These are phyloP conservation scores for Sitobion miscanthi DNA, from an alignment of 1,140 invertebrate species.

Conservation along the genomic window DNA sequence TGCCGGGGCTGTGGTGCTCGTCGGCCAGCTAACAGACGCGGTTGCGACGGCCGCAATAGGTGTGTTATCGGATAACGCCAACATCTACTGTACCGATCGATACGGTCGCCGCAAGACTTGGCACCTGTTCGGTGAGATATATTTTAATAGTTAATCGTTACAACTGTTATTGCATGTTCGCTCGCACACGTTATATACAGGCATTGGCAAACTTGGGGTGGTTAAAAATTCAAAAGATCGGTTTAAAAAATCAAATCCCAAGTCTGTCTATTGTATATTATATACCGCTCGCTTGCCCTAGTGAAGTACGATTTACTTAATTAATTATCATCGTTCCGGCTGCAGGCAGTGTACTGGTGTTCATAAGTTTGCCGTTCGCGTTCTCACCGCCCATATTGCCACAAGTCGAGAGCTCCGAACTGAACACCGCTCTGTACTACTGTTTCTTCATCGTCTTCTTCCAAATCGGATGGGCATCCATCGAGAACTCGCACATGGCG, in stretches of 20 bases:
- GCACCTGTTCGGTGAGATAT: conserved; percentile 82
- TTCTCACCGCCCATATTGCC: conserved; percentile 42
- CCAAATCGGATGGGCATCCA: conserved; percentile 95
- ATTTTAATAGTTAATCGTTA: not conserved
- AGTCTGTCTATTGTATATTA: no score
- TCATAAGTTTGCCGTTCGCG: conserved; percentile 49
- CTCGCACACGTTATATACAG: not conserved
- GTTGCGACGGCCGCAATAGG: conserved; percentile 89
- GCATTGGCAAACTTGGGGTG: not conserved
- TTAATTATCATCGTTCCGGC: not conserved
- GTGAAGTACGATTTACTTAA: not conserved
- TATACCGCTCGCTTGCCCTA: not conserved
- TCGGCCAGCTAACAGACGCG: conserved; percentile 90
- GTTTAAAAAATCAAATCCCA: not conserved
- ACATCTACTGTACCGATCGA: conserved; percentile 60
- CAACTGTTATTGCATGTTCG: not conserved
- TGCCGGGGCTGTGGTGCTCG: conserved; percentile 80
- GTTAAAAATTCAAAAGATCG: not conserved
- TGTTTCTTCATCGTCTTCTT: conserved; percentile 87
- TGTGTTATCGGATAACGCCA: conserved; percentile 77
- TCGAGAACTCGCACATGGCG: conserved; percentile 93
- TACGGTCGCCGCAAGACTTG: conserved; percentile 90
- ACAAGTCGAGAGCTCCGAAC: conserved; percentile 14
- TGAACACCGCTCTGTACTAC: conserved; percentile 45
- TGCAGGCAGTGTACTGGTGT: conserved; percentile 38